Conservation (phyloP, 2,113 vertebrate species). For the Procavia capensis region DNA sequence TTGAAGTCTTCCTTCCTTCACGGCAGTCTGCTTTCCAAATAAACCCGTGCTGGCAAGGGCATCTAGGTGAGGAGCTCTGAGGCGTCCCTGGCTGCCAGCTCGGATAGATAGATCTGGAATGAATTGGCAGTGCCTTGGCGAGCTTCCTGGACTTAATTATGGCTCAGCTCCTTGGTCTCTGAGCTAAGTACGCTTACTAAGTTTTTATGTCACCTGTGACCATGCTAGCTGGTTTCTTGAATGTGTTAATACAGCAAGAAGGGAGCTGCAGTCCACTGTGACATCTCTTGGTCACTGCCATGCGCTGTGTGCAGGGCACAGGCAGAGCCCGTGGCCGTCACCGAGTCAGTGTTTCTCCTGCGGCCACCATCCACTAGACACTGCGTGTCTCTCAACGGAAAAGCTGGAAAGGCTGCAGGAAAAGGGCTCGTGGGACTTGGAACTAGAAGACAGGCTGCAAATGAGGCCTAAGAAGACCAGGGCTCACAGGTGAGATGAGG, state of each 20-base stretch:
- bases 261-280: not conserved
- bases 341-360: constrained; percentile 10
- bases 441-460: not conserved
- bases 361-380: constrained; percentile 29
- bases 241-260: not conserved
- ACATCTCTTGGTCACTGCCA: not conserved
- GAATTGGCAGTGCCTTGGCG: constrained; percentile 6
- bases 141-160: constrained; percentile 9
- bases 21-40: constrained; percentile 22
- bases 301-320: constrained; percentile 6
- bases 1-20: not conserved
- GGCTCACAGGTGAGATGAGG: not conserved
- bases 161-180: not conserved
- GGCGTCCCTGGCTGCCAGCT: not conserved
- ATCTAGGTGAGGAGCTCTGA: not conserved
- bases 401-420: not conserved
- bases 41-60: not conserved
- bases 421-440: not conserved
- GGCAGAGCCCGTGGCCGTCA: constrained; percentile 23
- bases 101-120: not conserved
- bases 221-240: not conserved
- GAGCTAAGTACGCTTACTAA: not conserved
- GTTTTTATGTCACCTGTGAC: not conserved
- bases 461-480: not conserved
- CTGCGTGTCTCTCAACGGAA: constrained; percentile 19